phyloP scores from a whole-genome alignment of 2,888 invertebrate species.

The Brachyptera risi region DNA sequence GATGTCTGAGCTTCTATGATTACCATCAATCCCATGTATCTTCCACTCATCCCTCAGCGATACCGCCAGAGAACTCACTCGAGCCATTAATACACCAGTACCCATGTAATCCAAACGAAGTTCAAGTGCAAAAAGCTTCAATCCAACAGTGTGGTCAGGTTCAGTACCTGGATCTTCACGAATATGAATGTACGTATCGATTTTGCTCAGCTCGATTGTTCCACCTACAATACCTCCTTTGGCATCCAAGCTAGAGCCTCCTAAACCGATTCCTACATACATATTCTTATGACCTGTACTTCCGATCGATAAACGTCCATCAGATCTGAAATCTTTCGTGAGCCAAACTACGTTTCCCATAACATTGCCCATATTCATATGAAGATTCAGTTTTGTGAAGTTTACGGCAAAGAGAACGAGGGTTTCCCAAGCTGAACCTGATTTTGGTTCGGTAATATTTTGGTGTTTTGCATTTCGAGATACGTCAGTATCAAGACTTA shows the following conservation, averaged over 20 bases:
- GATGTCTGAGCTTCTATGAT: constrained; percentile 31
- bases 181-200: constrained; percentile 56
- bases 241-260: constrained; percentile 88
- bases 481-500: constrained; percentile 53
- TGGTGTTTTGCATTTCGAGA: background rate
- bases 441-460: constrained; percentile 48
- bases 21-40: constrained; percentile 52
- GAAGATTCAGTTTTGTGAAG: constrained; percentile 92
- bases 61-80: constrained; percentile 78
- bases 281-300: constrained; percentile 93
- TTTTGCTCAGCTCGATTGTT: constrained; percentile 76
- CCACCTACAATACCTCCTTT: constrained; percentile 98
- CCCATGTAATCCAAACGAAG: constrained; percentile 97
- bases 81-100: constrained; percentile 87
- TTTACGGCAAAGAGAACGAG: constrained; percentile 93
- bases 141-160: constrained; percentile 81
- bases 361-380: constrained; percentile 99
- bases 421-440: constrained; percentile 88
- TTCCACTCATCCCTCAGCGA: constrained; percentile 87
- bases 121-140: constrained; percentile 81
- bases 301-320: constrained; percentile 88
- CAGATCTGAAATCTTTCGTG: constrained; percentile 86
- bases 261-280: constrained; percentile 82
- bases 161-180: constrained; percentile 85
- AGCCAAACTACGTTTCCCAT: constrained; percentile 98